Conservation (phyloP, 2,113 vertebrate species). For the Setophaga coronata region DNA sequence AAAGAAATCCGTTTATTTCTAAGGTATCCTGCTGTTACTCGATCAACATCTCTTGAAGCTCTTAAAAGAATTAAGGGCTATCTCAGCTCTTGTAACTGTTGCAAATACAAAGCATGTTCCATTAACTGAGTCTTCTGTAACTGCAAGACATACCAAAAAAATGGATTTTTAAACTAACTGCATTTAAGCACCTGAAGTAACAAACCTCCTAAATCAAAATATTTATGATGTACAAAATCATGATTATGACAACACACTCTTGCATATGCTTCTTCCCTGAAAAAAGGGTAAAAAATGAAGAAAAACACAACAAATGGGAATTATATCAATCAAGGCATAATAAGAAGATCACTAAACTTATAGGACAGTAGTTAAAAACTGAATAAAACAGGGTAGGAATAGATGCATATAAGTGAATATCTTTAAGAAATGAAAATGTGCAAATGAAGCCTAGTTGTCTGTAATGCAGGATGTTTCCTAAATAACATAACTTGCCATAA, state of each 20-base stretch:
- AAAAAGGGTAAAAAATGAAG: background rate
- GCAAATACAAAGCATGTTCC: background rate
- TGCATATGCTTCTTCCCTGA: background rate
- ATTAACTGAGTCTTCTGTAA: background rate
- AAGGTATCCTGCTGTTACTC: background rate
- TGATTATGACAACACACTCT: background rate
- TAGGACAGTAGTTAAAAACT: background rate
- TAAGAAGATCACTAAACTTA: background rate
- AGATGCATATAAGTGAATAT: background rate
- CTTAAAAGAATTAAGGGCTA: background rate
- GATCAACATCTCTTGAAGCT: background rate
- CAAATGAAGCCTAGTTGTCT: background rate
- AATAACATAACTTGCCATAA: background rate
- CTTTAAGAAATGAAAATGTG: background rate
- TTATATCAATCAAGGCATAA: background rate
- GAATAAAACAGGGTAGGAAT: background rate
- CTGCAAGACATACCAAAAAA: background rate
- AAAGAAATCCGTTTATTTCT: background rate
- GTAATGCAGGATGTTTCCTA: background rate
- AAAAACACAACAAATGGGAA: background rate
- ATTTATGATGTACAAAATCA: background rate
- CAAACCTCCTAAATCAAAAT: background rate
- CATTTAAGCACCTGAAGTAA: background rate
- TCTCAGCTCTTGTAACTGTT: background rate
- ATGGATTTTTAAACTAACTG: background rate